A percentile compares a stretch with the other conserved stretches of the same genome.
These are phyloP conservation scores for Pseudeuparius sepicola DNA, from an alignment of 2,888 invertebrate species.

Conservation along the genomic window DNA sequence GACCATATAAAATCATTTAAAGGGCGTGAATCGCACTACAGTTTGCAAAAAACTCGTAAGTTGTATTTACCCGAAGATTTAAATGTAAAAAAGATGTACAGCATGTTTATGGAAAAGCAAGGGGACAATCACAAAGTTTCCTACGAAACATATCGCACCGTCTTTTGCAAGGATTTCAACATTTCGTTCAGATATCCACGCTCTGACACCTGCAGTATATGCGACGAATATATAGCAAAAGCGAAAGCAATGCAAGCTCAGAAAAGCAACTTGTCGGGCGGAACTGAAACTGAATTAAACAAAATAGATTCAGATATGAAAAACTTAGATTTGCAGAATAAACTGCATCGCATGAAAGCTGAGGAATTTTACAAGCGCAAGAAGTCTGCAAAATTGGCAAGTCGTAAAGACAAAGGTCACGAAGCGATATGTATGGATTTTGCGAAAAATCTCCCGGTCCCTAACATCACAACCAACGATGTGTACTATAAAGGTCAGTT, in stretches of 20 bases:
- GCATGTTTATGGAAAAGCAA: conserved; percentile 19
- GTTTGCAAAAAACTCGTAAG: too few relatives aligned
- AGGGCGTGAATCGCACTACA: too few relatives aligned
- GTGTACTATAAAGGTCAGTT: conserved; percentile 16
- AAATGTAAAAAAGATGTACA: conserved; percentile 31
- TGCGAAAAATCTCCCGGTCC: conserved; percentile 6
- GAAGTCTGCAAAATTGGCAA: conserved; percentile 11
- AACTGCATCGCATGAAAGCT: conserved; percentile 7
- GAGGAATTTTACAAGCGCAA: conserved; percentile 9
- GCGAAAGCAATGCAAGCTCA: conserved; percentile 1
- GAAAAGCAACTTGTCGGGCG: not conserved
- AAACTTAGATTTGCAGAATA: conserved; percentile 3
- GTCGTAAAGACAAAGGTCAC: not conserved
- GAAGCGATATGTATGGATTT: conserved; percentile 13
- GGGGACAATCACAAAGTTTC: conserved; percentile 16
- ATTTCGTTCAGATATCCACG: conserved; percentile 27
- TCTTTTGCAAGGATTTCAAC: conserved; percentile 25
- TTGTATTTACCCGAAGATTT: too few relatives aligned
- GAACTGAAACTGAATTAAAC: not conserved
- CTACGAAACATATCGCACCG: conserved; percentile 24
- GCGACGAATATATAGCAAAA: conserved; percentile 17
- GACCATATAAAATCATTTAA: too few relatives aligned
- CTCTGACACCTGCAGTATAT: conserved; percentile 25
- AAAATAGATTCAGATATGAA: conserved; percentile 4
- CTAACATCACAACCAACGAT: conserved; percentile 27